Base-by-base conservation (phyloP, 2,888 invertebrate species). In the Rhorus exstirpatorius region DNA sequence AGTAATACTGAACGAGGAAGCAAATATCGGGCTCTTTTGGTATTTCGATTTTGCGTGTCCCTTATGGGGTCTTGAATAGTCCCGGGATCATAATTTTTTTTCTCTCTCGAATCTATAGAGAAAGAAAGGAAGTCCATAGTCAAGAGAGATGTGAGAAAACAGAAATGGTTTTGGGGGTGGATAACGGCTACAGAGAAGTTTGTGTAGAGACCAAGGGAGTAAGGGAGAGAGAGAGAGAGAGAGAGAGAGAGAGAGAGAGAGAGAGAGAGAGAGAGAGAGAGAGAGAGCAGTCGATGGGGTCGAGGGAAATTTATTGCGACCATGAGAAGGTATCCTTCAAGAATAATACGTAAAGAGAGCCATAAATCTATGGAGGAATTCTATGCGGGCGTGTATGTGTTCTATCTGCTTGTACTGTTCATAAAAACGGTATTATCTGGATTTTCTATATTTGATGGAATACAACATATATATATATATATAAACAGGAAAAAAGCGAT, bases 1-100 rank as follows among this genome's bases (percentile, higher is more conserved):
- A 87, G 86, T 86, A 86, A 86, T 85, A 79, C 83, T 70, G 71
- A 53, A 78, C 53, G 75, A 81, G 81, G 83, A 84, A 83, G 55
- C 26, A 38, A 70, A 63, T 68, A 81, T 79, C 71, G 83, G 81
- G 78, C 81, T 51, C 35, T 38, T 24, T 19, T 38, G 46, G 10
- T 19, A 46, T 71, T 71, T 61, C 58, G 79, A 70, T 79, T 63
- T 79, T 80, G 79, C 83, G 4, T 12, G 44, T 53, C 49, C 58
- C 58, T 17, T 3, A 17, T 17, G 46, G 67, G 31, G 61, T n/a
- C 55, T 58, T 51, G 60, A 63, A 38, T 55, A 31, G 63, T 70
- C 12, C 21, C 55, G 17, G 35, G 46, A 14, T 41, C 35, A 26
- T 38, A 58, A 44, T 81, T 82, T 79, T 79, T 80, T 79, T 72